A percentile compares a stretch with the other conserved stretches of the same genome.
Evolutionary conservation across 2,113 vertebrate species (phyloP).

Genomic region (Xyliphius kryptos): DNA sequence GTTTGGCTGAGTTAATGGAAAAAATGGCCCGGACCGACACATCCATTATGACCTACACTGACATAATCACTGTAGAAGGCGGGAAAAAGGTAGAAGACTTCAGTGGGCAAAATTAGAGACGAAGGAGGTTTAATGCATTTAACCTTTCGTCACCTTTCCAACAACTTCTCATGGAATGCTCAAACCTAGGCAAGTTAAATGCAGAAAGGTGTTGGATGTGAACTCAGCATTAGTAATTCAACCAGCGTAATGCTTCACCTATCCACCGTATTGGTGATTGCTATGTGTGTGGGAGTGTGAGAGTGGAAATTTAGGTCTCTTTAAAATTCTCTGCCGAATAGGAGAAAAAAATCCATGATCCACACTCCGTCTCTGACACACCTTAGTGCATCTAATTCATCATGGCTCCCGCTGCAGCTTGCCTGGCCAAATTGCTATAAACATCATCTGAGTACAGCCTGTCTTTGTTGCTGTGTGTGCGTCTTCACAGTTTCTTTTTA

Average conservation of each 20-base stretch:
- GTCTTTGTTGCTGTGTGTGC: not conserved
- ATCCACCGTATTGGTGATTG: not conserved
- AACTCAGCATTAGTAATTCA: slow-evolving; percentile 41
- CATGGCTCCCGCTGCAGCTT: slow-evolving; percentile 20
- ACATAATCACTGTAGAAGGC: no score
- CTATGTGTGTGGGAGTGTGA: slow-evolving; percentile 14
- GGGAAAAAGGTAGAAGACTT: no score
- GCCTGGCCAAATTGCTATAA: slow-evolving; percentile 10
- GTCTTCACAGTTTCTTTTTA: slow-evolving; percentile 23
- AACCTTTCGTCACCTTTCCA: slow-evolving; percentile 1
- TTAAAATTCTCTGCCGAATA: slow-evolving; percentile 9
- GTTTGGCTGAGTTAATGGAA: slow-evolving; percentile 5
- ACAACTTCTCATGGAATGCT: slow-evolving; percentile 15
- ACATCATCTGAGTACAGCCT: slow-evolving; percentile 17
- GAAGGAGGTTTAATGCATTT: not conserved
- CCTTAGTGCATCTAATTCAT: slow-evolving; percentile 30
- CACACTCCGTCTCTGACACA: slow-evolving; percentile 5
- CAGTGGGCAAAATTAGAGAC: no score
- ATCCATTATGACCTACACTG: slow-evolving; percentile 26
- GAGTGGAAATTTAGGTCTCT: slow-evolving; percentile 10
- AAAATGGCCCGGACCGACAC: no score
- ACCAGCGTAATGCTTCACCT: slow-evolving; percentile 16
- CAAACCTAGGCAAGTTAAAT: slow-evolving; percentile 34
- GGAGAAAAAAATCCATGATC: slow-evolving; percentile 19
- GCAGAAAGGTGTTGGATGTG: slow-evolving; percentile 34